These are phyloP conservation scores for Empis livida DNA, from an alignment of 2,888 invertebrate species.

Conservation along the genomic window DNA sequence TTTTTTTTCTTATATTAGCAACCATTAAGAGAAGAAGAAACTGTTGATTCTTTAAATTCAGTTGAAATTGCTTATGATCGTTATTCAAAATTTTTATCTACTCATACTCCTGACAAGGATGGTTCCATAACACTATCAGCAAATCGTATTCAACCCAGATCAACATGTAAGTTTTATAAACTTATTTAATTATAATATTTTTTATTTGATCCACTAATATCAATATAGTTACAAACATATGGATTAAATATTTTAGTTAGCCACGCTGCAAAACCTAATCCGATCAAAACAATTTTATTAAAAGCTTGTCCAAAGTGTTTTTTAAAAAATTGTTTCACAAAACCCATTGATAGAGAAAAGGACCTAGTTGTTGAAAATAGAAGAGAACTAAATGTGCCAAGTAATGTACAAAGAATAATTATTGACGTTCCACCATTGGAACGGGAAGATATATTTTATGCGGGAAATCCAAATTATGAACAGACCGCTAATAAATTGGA, in stretches of 20 bases:
- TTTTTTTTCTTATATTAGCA: neutral
- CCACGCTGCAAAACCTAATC: no score
- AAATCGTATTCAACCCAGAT: neutral
- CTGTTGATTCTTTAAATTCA: slow-evolving; percentile 11
- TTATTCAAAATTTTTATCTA: slow-evolving; percentile 3
- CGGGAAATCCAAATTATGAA: slow-evolving; percentile 18
- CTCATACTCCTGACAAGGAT: no score
- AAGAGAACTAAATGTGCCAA: neutral
- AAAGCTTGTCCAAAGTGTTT: no score
- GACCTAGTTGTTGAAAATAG: neutral
- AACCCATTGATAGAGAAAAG: neutral
- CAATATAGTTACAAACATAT: no score
- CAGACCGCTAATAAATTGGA: slow-evolving; percentile 2
- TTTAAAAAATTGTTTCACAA: no score
- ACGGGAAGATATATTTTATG: slow-evolving; percentile 57
- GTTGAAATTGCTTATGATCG: slow-evolving; percentile 3
- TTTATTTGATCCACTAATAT: no score
- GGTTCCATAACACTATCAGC: no score
- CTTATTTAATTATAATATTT: no score
- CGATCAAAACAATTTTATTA: no score
- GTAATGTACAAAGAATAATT: slow-evolving; percentile 13
- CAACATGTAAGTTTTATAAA: neutral
- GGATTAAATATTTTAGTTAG: no score
- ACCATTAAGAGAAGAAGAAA: slow-evolving; percentile 16
- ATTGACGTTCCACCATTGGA: slow-evolving; percentile 42